phyloP scores from a whole-genome alignment of 2,113 vertebrate genomes.

The Albula glossodonta region DNA sequence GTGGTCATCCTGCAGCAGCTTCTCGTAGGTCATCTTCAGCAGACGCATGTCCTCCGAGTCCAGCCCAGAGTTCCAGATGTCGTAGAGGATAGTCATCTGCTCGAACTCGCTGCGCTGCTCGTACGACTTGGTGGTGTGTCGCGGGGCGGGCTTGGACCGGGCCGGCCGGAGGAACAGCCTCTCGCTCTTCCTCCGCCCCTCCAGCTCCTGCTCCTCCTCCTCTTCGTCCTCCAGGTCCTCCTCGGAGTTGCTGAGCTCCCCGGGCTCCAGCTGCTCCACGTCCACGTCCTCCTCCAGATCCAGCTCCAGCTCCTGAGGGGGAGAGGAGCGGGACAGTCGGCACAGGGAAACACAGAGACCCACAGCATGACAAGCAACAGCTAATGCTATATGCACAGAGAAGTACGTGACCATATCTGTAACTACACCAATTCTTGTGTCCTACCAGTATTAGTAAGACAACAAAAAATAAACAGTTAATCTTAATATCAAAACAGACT shows the following conservation, averaged over 20 bases:
- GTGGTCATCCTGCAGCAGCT: conserved; percentile 82
- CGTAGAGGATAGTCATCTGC: conserved; percentile 94
- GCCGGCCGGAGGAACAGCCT: conserved; percentile 76
- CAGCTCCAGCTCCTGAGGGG: conserved; percentile 47
- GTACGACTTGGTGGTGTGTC: conserved; percentile 34
- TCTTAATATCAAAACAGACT: no score
- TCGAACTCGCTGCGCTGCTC: conserved; percentile 87
- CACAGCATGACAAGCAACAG: no score
- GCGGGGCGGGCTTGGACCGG: conserved; percentile 47
- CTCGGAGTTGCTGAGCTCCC: conserved; percentile 70
- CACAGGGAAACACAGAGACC: no score
- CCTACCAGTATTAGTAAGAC: no score
- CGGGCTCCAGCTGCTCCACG: conserved; percentile 75
- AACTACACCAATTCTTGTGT: no score
- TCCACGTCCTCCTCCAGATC: conserved; percentile 71
- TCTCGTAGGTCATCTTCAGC: conserved; percentile 81
- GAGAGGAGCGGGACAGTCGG: not conserved
- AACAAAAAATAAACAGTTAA: no score
- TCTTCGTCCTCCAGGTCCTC: conserved; percentile 62
- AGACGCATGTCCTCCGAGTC: conserved; percentile 83
- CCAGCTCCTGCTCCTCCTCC: conserved; percentile 61
- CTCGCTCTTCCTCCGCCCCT: conserved; percentile 73
- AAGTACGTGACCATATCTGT: no score
- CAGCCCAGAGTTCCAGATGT: conserved; percentile 90
- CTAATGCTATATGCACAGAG: no score